Base-by-base conservation (phyloP, 1,140 invertebrate species). In the Nilaparvata lugens region DNA sequence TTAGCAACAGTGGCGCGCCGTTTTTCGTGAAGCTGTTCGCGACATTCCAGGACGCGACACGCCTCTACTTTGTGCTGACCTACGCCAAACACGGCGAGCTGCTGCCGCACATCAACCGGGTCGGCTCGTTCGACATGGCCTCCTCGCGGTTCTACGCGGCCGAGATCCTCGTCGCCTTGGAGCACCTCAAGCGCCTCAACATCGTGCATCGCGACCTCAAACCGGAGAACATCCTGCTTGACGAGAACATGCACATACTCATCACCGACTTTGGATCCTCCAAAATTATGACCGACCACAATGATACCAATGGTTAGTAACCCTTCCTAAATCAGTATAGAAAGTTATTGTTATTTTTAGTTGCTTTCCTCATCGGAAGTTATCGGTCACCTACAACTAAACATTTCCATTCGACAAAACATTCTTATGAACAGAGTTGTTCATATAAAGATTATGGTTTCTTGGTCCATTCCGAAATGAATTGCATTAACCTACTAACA, bases 241-340 rank as follows among this genome's bases (percentile, higher is more conserved):
- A 92, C 76, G 91, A 95, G 72, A 87, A 91, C 60, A 97, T 97
- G 91, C 96, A 99, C 76, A 88, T 98, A 62, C 81, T 95, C 67
- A 89, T 99, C 43, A 95, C 95, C 14, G 97, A 99, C 76, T 99
- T 99, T 75, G 97, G 97, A 16, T 96, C 94, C 54, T 89, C 93
- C 0, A 97, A 95, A 76, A 91, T 97, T 66, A 71, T 91, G 19
- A 52, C 53, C 4, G 76, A 79, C 45, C 72, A 81, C 1, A 24
- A 40, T 18, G 54, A 56, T 19, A 38, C 28, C 14, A 38, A 35
- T 11, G 25, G 56, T 21, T 1, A 35, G 31, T 35, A 11, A 7
- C 25, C 25, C 7, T 7, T 28, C 25, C 7, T 28, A 4, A 3
- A 28, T n/a, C n/a, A n/a, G n/a, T n/a, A n/a, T n/a, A n/a, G n/a